A percentile compares a stretch with the other conserved stretches of the same genome.
Evolutionary conservation across 2,888 invertebrate species (phyloP).

Genomic region (Euzetes globulus): DNA sequence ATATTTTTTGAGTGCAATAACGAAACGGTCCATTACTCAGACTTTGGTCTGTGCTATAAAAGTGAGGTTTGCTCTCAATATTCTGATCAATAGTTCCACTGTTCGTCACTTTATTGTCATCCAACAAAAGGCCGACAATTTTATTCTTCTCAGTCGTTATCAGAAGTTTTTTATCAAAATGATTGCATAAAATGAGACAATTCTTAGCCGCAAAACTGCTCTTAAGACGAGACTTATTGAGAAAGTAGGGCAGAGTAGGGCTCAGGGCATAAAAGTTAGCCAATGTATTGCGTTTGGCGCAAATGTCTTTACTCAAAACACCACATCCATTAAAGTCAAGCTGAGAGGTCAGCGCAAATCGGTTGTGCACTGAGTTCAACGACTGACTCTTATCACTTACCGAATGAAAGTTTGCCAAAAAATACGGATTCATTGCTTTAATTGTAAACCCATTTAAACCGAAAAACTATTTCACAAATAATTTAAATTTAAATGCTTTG

Average conservation of each 20-base stretch:
- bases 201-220: background rate
- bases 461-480: background rate
- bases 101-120: background rate
- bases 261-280: background rate
- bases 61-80: background rate
- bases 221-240: background rate
- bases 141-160: background rate
- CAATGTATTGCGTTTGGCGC: background rate
- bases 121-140: background rate
- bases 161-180: background rate
- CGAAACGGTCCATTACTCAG: background rate
- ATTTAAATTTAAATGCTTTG: background rate
- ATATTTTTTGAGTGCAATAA: background rate
- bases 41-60: background rate
- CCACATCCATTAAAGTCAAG: background rate
- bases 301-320: background rate
- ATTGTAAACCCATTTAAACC: background rate
- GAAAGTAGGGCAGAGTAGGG: background rate
- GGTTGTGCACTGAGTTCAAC: background rate
- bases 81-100: background rate
- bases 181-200: background rate
- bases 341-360: background rate
- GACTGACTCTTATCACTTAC: background rate
- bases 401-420: slow-evolving; percentile 4
- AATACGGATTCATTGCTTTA: background rate